A percentile compares a stretch with the other conserved stretches of the same genome.
Evolutionary conservation across 2,888 invertebrate species (phyloP).

Genomic region (Acronicta aceris): DNA sequence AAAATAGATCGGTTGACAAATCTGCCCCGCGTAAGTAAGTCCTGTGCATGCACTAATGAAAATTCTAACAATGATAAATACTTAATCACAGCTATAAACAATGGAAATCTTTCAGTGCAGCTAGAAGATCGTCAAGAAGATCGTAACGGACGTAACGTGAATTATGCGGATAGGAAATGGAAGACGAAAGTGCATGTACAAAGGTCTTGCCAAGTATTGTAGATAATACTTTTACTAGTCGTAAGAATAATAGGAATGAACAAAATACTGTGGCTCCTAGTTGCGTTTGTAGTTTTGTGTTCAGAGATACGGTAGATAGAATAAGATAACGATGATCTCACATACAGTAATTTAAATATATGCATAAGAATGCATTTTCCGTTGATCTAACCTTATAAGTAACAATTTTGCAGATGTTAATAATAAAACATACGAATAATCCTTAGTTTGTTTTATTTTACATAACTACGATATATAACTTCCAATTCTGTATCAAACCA

Average conservation of each 20-base stretch:
- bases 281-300: constrained; percentile 43
- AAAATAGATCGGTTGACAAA: constrained; percentile 74
- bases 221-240: constrained; percentile 67
- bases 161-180: constrained; percentile 72
- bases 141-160: constrained; percentile 64
- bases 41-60: constrained; percentile 78
- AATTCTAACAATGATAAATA: constrained; percentile 71
- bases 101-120: constrained; percentile 86
- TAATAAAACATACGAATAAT: constrained; percentile 54
- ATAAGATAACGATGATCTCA: constrained; percentile 84
- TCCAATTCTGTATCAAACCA: constrained; percentile 12
- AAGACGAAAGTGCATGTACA: constrained; percentile 74
- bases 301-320: constrained; percentile 53
- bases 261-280: constrained; percentile 51
- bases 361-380: constrained; percentile 31
- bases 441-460: constrained; percentile 39
- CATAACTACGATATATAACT: too few relatives aligned
- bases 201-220: constrained; percentile 83
- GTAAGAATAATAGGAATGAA: constrained; percentile 50
- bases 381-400: constrained; percentile 42
- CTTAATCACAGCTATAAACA: constrained; percentile 72
- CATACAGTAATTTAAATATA: constrained; percentile 60
- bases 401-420: constrained; percentile 41
- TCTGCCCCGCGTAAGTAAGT: constrained; percentile 85
- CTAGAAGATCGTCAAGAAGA: constrained; percentile 76